These are phyloP conservation scores for Phylloscopus whistleri DNA, from an alignment of 2,113 vertebrate genomes.

Conservation along the genomic window DNA sequence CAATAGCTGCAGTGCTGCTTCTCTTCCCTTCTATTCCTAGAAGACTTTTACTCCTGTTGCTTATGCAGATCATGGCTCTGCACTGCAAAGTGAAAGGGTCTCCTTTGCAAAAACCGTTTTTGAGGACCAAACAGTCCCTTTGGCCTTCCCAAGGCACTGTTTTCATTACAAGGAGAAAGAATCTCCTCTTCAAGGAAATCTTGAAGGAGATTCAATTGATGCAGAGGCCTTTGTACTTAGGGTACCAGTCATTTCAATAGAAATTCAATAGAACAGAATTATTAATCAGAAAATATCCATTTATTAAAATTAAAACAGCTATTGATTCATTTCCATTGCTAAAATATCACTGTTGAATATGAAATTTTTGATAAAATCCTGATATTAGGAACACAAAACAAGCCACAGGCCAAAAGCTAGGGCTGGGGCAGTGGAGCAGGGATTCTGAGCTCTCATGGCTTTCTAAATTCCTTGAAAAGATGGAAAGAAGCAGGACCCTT, in stretches of 20 bases:
- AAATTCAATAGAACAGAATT: not conserved
- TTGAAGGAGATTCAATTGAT: not conserved
- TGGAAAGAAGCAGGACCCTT: not conserved
- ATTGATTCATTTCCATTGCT: not conserved
- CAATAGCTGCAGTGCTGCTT: not conserved
- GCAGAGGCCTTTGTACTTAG: not conserved
- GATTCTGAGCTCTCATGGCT: not conserved
- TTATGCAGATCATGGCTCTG: not conserved
- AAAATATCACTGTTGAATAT: not conserved
- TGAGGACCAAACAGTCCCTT: not conserved
- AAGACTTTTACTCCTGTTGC: not conserved
- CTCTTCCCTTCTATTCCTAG: not conserved
- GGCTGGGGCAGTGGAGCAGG: not conserved
- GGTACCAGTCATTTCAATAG: not conserved
- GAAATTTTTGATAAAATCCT: not conserved
- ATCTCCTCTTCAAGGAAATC: not conserved
- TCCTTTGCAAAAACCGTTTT: not conserved
- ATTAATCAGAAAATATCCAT: not conserved
- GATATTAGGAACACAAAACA: not conserved
- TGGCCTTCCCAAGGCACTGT: not conserved
- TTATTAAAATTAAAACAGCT: not conserved
- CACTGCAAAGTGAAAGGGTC: not conserved
- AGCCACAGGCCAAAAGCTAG: not conserved
- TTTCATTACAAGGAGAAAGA: not conserved
- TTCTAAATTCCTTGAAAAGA: not conserved